Evolutionary conservation across 2,888 invertebrate species (phyloP).

Genomic region (Leucophenga maculata): DNA sequence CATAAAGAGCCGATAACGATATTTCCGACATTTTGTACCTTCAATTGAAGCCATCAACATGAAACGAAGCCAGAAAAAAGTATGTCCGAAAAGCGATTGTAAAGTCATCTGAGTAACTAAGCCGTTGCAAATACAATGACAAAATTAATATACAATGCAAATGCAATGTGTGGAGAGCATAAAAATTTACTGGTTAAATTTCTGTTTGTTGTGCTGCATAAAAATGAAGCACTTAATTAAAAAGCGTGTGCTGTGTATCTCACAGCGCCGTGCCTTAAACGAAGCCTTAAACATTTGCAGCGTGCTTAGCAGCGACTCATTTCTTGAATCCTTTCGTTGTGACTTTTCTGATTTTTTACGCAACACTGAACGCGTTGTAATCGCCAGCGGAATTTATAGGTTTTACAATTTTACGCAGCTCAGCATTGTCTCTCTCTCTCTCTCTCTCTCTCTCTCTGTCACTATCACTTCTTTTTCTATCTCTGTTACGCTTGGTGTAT

Average conservation of each 20-base stretch:
- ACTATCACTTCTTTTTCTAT: no score
- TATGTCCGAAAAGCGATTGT: no score
- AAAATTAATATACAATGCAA: neutral
- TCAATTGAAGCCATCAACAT: no score
- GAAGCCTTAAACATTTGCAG: neutral
- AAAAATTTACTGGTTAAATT: constrained; percentile 1
- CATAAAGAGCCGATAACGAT: no score
- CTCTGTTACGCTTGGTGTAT: no score
- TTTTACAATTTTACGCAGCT: constrained; percentile 38
- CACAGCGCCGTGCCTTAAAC: constrained; percentile 16
- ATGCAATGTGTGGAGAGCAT: constrained; percentile 19
- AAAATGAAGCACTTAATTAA: constrained; percentile 54
- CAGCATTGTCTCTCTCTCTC: neutral
- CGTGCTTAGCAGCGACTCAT: neutral
- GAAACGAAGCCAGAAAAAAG: no score
- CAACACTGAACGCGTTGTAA: constrained; percentile 32
- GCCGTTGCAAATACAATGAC: neutral
- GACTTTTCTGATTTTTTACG: constrained; percentile 36
- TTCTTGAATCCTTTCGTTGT: constrained; percentile 35
- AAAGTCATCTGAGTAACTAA: no score
- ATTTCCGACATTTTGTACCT: no score
- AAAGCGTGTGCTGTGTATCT: constrained; percentile 52
- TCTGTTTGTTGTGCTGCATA: neutral
- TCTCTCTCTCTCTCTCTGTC: no score
- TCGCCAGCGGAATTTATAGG: constrained; percentile 50